These are phyloP conservation scores for Paramormyrops hopkinsi DNA, from an alignment of 2,797 vertebrate genomes.

Conservation along the genomic window DNA sequence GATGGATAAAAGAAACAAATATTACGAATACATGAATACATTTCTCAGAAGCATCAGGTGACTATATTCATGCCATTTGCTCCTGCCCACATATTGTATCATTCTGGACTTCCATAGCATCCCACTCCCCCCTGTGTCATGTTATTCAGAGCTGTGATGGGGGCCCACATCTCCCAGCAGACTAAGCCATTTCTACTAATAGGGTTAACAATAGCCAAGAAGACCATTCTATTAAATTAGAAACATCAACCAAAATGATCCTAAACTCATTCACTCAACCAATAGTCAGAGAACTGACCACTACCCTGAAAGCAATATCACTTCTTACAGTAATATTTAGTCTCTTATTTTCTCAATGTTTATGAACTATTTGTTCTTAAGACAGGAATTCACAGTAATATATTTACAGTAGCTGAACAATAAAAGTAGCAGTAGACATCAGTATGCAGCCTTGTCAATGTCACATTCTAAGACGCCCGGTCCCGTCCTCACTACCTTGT, in stretches of 20 bases:
- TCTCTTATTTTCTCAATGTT: neutral
- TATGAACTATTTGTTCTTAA: neutral
- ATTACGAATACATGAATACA: neutral
- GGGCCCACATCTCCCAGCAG: neutral
- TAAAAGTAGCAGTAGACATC: neutral
- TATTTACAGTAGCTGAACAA: neutral
- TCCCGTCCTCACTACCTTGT: neutral
- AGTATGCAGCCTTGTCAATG: neutral
- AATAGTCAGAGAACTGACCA: neutral
- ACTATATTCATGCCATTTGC: neutral
- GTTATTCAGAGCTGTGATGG: neutral
- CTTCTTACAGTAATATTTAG: neutral
- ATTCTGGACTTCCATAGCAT: neutral
- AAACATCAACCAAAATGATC: neutral
- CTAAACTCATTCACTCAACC: neutral
- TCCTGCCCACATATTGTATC: neutral
- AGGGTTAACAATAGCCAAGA: neutral
- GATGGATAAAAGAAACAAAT: neutral
- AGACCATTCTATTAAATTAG: neutral
- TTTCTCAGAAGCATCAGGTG: neutral
- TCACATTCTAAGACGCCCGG: neutral
- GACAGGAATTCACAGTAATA: neutral
- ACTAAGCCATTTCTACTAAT: neutral
- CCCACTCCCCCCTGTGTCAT: neutral
- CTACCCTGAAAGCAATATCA: neutral